phyloP scores from a whole-genome alignment of 2,113 vertebrate genomes.

The Mirza zaza region DNA sequence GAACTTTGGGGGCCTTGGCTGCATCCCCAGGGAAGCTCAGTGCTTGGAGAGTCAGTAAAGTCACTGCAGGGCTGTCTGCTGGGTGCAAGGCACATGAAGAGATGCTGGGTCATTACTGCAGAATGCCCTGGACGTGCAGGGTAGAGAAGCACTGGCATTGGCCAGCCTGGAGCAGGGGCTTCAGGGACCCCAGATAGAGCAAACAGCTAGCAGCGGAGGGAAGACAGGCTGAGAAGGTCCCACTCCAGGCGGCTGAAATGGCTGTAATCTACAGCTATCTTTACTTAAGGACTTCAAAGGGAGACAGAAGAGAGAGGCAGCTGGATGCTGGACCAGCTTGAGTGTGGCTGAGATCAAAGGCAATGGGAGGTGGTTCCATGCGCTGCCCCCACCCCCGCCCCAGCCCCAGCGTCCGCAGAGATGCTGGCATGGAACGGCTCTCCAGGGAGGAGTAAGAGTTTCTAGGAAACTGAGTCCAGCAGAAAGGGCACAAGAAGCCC shows the following conservation, averaged over 20 bases:
- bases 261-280: neutral
- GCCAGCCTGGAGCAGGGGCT: neutral
- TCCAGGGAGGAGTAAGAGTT: neutral
- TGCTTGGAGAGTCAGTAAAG: neutral
- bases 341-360: constrained; percentile 79
- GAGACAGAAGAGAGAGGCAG: constrained; percentile 63
- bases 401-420: neutral
- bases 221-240: constrained; percentile 18
- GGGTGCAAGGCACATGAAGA: neutral
- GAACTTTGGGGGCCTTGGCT: neutral
- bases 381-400: too few species aligned
- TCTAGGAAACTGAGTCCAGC: neutral
- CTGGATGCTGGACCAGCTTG: neutral
- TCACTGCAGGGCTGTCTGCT: neutral
- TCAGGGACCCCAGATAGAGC: neutral
- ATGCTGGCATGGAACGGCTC: neutral
- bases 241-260: neutral
- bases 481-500: neutral
- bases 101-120: neutral
- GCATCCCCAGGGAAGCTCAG: neutral
- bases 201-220: neutral
- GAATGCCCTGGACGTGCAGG: neutral
- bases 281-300: constrained; percentile 74
- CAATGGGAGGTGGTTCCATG: neutral
- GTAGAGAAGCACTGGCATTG: neutral